Evolutionary conservation across 2,113 vertebrate genomes (phyloP).

Genomic region (Ochotona princeps): DNA sequence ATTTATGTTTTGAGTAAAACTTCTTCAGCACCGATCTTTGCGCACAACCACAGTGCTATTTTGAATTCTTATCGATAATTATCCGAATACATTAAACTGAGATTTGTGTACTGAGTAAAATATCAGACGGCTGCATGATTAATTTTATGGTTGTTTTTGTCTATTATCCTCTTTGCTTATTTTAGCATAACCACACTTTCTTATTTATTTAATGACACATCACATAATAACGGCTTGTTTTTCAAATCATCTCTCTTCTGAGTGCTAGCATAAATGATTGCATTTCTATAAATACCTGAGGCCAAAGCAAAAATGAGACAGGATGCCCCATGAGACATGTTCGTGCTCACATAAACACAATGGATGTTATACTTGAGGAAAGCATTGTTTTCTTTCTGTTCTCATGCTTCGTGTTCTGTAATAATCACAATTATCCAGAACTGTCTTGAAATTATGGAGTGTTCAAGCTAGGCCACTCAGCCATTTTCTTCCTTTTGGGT

Average conservation of each 20-base stretch:
- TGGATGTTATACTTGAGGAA: neutral
- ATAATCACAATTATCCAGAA: neutral
- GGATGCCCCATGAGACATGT: neutral
- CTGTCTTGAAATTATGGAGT: neutral
- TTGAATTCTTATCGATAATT: conserved; percentile 51
- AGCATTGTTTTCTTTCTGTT: neutral
- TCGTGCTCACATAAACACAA: neutral
- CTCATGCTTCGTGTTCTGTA: neutral
- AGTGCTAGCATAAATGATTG: neutral
- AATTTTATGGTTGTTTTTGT: conserved; percentile 18
- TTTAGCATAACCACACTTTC: conserved; percentile 43
- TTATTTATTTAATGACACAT: conserved; percentile 20
- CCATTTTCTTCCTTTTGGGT: neutral
- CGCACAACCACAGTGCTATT: neutral
- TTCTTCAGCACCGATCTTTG: neutral
- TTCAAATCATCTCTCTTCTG: conserved; percentile 5
- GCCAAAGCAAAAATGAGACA: neutral
- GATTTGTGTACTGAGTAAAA: conserved; percentile 45
- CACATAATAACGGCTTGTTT: conserved; percentile 27
- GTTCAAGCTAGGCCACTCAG: neutral
- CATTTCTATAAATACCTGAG: neutral
- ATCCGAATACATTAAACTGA: conserved; percentile 30
- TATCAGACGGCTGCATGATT: neutral
- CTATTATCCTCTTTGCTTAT: neutral
- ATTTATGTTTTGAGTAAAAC: conserved; percentile 16